Percentiles rank a stretch among this genome's conserved stretches.
phyloP scores from a whole-genome alignment of 2,888 invertebrate species.

The Druceiella hillmani region DNA sequence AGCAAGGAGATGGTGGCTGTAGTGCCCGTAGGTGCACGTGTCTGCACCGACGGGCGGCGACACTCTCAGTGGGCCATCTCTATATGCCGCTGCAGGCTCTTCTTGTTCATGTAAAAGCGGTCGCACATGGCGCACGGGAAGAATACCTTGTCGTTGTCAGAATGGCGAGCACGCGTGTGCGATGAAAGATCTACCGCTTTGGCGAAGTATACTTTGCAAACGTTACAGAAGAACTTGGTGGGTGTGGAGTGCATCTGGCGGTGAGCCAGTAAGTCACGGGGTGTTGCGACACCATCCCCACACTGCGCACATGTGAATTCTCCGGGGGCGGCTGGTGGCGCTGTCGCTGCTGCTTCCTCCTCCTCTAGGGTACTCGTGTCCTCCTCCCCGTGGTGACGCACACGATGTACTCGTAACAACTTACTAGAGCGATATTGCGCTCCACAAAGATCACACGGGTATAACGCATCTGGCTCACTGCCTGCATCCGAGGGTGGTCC shows the following conservation, averaged over 20 bases:
- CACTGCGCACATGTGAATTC: conserved; percentile 52
- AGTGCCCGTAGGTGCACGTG: no score
- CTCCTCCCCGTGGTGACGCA: conserved; percentile 50
- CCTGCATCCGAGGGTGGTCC: conserved; percentile 25
- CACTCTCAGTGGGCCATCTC: conserved; percentile 46
- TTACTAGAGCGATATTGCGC: conserved; percentile 53
- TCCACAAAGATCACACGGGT: conserved; percentile 56
- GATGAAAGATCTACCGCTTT: conserved; percentile 42
- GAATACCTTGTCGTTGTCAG: conserved; percentile 48
- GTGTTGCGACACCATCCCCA: conserved; percentile 50
- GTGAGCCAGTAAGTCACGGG: conserved; percentile 52
- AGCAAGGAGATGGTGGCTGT: no score
- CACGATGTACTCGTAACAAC: conserved; percentile 53
- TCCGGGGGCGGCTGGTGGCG: conserved; percentile 36
- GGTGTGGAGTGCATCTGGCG: conserved; percentile 49
- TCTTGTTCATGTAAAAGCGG: conserved; percentile 51
- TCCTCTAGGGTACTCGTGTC: conserved; percentile 40
- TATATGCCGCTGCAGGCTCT: conserved; percentile 51
- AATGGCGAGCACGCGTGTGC: conserved; percentile 47
- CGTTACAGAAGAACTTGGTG: conserved; percentile 52
- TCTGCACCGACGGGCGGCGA: conserved; percentile 2
- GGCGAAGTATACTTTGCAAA: conserved; percentile 52
- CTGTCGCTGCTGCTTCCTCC: conserved; percentile 30
- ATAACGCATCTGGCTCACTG: conserved; percentile 36
- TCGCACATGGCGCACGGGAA: conserved; percentile 56